Percentiles rank a stretch among this genome's conserved stretches.
phyloP scores from a whole-genome alignment of 2,113 vertebrate species.

The Fregata magnificens region DNA sequence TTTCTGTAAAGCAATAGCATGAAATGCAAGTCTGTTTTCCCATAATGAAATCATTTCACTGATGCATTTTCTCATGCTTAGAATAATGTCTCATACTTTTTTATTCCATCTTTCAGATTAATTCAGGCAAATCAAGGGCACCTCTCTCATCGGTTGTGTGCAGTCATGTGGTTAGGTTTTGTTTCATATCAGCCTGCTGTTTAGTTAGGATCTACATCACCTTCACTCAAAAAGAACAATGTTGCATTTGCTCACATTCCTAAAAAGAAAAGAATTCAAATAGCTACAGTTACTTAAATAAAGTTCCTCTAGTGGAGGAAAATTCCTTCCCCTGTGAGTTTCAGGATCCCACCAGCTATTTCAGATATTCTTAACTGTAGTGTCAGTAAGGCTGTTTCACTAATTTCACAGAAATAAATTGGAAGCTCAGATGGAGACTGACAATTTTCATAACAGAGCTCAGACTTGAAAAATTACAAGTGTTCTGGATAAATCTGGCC shows the following conservation, averaged over 20 bases:
- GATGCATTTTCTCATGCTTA: background rate
- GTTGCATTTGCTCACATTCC: background rate
- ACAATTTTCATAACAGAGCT: background rate
- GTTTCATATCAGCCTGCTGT: background rate
- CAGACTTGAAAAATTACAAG: background rate
- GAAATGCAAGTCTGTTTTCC: background rate
- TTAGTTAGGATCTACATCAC: background rate
- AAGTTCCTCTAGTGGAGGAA: background rate
- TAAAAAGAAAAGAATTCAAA: background rate
- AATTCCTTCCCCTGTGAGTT: background rate
- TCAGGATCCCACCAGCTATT: background rate
- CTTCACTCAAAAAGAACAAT: background rate
- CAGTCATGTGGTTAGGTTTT: background rate
- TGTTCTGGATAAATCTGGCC: background rate
- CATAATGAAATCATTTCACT: background rate
- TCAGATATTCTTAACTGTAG: background rate
- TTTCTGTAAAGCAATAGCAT: background rate
- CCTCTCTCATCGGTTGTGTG: background rate
- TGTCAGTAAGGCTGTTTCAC: background rate
- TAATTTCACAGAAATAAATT: background rate
- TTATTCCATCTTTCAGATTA: background rate
- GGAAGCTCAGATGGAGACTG: background rate
- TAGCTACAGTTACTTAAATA: background rate
- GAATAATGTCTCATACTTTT: background rate
- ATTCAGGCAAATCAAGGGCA: background rate